phyloP scores from a whole-genome alignment of 2,113 vertebrate species.

The Mesembrinibis cayennensis region DNA sequence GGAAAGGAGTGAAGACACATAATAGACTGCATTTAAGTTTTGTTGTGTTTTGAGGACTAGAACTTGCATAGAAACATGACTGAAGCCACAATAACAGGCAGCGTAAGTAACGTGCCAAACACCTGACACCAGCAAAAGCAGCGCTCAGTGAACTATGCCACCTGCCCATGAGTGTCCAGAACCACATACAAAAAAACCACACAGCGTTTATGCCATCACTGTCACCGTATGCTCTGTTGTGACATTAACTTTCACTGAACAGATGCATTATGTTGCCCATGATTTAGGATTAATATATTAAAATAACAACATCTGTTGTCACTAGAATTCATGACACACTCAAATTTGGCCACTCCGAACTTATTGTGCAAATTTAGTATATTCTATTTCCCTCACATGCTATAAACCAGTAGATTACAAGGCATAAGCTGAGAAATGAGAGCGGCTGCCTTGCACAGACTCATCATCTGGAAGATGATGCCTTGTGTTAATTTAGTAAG shows the following conservation, averaged over 20 bases:
- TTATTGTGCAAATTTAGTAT: background rate
- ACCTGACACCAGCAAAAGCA: background rate
- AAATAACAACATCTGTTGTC: background rate
- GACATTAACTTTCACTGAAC: background rate
- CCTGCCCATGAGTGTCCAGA: background rate
- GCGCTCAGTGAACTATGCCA: background rate
- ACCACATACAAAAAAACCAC: background rate
- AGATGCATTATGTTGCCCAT: background rate
- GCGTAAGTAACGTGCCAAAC: background rate
- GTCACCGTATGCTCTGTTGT: fast-evolving
- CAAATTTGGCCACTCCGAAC: background rate
- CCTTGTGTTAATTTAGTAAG: slow-evolving; percentile 18
- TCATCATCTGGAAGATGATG: background rate
- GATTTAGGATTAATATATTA: background rate
- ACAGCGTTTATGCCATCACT: background rate
- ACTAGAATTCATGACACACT: background rate
- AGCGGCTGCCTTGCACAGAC: background rate
- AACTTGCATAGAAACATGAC: background rate
- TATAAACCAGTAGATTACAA: background rate
- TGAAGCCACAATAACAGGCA: background rate
- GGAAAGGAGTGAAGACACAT: background rate
- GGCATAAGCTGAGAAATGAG: background rate
- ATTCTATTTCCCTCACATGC: background rate
- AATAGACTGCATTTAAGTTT: background rate
- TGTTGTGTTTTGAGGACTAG: background rate